phyloP scores from a whole-genome alignment of 2,113 vertebrate genomes.

The Ahaetulla prasina region DNA sequence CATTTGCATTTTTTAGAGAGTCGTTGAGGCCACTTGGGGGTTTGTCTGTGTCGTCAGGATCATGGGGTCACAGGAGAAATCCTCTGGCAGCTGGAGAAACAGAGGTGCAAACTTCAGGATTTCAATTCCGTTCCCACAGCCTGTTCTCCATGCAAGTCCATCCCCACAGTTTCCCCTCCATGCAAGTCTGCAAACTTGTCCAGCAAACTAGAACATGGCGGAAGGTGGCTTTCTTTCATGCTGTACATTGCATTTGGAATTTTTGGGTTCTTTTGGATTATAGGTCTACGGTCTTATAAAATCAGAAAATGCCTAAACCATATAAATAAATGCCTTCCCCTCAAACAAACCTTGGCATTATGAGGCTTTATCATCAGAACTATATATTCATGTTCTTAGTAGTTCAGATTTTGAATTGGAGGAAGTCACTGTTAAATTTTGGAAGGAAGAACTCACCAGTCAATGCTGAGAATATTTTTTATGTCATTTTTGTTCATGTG shows the following conservation, averaged over 20 bases:
- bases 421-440: neutral
- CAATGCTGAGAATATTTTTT: neutral
- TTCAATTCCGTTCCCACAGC: neutral
- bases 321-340: neutral
- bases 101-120: neutral
- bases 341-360: neutral
- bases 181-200: neutral
- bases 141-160: no score
- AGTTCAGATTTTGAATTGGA: neutral
- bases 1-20: no score
- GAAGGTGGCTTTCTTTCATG: neutral
- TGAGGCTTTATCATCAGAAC: neutral
- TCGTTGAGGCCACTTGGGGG: no score
- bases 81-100: neutral
- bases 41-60: no score
- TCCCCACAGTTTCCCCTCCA: neutral
- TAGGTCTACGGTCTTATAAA: neutral
- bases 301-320: neutral
- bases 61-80: neutral
- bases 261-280: neutral
- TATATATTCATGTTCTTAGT: neutral
- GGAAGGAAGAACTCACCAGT: neutral
- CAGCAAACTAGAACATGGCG: neutral
- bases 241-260: neutral
- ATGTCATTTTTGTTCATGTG: neutral